Conservation (phyloP, 2,888 invertebrate genomes). For the Apamea anceps region DNA sequence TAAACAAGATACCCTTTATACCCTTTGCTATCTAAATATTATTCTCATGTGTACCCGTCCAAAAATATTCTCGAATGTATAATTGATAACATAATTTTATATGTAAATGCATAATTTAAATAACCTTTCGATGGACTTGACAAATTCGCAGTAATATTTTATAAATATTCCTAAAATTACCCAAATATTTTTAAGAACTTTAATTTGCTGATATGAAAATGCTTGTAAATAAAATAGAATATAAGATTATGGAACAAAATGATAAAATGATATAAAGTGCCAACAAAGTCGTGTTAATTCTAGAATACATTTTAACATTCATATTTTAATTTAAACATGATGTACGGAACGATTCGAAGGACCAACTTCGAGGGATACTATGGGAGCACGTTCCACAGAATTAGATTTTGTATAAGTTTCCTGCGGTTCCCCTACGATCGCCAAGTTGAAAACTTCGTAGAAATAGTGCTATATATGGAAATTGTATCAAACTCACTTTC, state of each 20-base stretch:
- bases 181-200: constrained; percentile 12
- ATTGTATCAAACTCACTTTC: constrained; percentile 36
- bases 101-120: constrained; percentile 29
- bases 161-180: constrained; percentile 17
- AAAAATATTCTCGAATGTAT: constrained; percentile 52
- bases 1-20: background rate
- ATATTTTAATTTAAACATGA: constrained; percentile 28
- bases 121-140: constrained; percentile 39
- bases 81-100: constrained; percentile 31
- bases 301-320: too few relatives aligned
- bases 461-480: constrained; percentile 37
- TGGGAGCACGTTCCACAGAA: constrained; percentile 25
- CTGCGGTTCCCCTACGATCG: constrained; percentile 16
- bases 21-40: constrained; percentile 20
- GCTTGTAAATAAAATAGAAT: constrained; percentile 63
- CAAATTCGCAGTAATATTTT: constrained; percentile 14
- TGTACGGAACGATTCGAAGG: constrained; percentile 23
- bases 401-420: constrained; percentile 48
- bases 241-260: constrained; percentile 51
- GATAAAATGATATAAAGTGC: constrained; percentile 70
- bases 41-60: constrained; percentile 62
- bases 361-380: constrained; percentile 32
- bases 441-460: constrained; percentile 33
- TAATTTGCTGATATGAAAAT: constrained; percentile 36
- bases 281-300: constrained; percentile 63